phyloP scores from a whole-genome alignment of 2,113 vertebrate species.

The Lonchura striata region DNA sequence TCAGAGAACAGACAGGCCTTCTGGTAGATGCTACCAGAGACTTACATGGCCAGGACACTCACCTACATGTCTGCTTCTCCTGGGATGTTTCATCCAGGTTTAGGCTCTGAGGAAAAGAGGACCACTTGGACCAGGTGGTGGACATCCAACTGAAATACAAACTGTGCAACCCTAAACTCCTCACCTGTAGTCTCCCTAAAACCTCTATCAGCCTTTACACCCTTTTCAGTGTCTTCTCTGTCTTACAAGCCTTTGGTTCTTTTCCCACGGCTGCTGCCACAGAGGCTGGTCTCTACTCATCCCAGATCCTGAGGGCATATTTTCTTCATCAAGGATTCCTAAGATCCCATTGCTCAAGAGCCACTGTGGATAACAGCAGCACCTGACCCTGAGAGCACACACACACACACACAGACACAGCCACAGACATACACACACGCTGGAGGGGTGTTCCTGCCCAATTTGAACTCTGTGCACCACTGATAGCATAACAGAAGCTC shows the following conservation, averaged over 20 bases:
- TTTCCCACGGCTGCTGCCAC: neutral
- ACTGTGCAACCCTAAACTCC: rapidly evolving
- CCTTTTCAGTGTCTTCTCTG: neutral
- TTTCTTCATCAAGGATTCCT: neutral
- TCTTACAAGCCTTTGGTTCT: neutral
- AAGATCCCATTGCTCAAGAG: neutral
- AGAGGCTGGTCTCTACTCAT: neutral
- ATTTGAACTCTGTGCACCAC: neutral
- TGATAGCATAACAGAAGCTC: neutral
- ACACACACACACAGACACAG: rapidly evolving
- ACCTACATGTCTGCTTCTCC: neutral
- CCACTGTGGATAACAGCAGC: neutral
- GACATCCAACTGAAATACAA: neutral
- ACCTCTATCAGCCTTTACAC: neutral
- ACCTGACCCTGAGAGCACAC: neutral
- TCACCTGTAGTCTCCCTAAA: neutral
- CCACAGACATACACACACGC: too few species aligned
- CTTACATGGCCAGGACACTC: neutral
- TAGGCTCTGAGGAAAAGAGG: neutral
- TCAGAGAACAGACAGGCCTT: neutral
- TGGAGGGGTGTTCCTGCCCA: neutral
- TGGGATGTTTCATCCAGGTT: neutral
- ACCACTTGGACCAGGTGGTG: neutral
- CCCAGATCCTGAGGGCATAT: neutral
- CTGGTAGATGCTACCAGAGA: neutral